Evolutionary conservation across 2,888 invertebrate species (phyloP).

Genomic region (Oligia fasciuncula): DNA sequence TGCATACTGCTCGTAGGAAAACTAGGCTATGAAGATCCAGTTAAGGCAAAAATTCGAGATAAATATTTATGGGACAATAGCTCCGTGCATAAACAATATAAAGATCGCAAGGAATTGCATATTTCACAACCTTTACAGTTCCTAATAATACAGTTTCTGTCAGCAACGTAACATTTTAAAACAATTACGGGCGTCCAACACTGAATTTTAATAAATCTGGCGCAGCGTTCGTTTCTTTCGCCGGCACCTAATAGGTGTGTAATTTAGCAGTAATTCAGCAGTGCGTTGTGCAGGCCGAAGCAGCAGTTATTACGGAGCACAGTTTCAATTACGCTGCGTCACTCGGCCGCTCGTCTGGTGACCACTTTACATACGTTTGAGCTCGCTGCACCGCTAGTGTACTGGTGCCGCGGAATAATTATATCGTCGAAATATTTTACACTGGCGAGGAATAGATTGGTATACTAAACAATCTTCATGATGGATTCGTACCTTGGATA

Average conservation of each 20-base stretch:
- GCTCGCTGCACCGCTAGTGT: constrained; percentile 13
- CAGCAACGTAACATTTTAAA: constrained; percentile 54
- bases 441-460: not conserved
- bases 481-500: not conserved
- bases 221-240: constrained; percentile 48
- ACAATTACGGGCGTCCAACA: constrained; percentile 54
- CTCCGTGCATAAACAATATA: constrained; percentile 34
- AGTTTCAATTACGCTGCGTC: constrained; percentile 65
- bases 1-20: constrained; percentile 11
- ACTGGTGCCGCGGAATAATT: constrained; percentile 16
- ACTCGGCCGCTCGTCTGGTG: constrained; percentile 48
- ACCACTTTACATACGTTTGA: constrained; percentile 62
- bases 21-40: constrained; percentile 4
- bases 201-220: constrained; percentile 57
- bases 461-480: not conserved
- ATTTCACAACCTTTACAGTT: constrained; percentile 28
- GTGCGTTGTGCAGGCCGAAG: constrained; percentile 58
- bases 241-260: constrained; percentile 58
- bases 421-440: constrained; percentile 24
- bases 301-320: constrained; percentile 58
- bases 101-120: constrained; percentile 34
- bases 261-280: constrained; percentile 64
- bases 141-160: constrained; percentile 53
- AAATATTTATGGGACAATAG: constrained; percentile 21
- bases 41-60: not conserved